These are phyloP conservation scores for Tribolium madens DNA, from an alignment of 1,140 invertebrate genomes.

Conservation along the genomic window DNA sequence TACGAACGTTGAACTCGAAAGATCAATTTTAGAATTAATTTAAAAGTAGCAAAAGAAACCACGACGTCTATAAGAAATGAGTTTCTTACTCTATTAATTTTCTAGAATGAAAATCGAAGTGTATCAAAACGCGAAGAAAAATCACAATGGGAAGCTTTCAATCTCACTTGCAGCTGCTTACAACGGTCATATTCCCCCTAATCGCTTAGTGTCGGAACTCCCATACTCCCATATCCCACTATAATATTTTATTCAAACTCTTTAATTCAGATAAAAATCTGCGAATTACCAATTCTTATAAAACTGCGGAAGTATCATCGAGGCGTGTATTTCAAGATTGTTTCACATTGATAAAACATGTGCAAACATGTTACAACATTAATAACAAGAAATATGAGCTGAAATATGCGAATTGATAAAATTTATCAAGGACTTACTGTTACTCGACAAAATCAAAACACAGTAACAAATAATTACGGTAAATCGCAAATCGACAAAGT, in stretches of 20 bases:
- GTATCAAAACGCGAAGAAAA: constrained; percentile 1
- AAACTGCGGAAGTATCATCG: not conserved
- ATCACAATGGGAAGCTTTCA: constrained; percentile 24
- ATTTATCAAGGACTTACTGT: not conserved
- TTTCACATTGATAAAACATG: not conserved
- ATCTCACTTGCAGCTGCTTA: constrained; percentile 2
- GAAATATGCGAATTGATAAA: not conserved
- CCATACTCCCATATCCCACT: not conserved
- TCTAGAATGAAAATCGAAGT: not conserved
- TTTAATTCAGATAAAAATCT: not conserved
- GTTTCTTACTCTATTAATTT: not conserved
- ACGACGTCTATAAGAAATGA: constrained; percentile 5
- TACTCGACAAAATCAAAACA: not conserved
- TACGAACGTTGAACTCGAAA: constrained; percentile 16
- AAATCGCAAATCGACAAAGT: not conserved
- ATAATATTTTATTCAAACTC: not conserved
- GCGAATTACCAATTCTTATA: not conserved
- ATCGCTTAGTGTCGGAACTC: not conserved
- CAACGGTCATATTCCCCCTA: constrained; percentile 6
- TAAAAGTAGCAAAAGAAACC: constrained; percentile 17
- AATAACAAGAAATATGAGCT: not conserved
- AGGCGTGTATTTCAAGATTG: not conserved
- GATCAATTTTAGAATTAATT: constrained; percentile 25
- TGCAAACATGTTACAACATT: not conserved
- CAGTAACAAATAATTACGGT: not conserved